Evolutionary conservation across 2,113 vertebrate genomes (phyloP).

Genomic region (Brachyhypopomus occidentalis): DNA sequence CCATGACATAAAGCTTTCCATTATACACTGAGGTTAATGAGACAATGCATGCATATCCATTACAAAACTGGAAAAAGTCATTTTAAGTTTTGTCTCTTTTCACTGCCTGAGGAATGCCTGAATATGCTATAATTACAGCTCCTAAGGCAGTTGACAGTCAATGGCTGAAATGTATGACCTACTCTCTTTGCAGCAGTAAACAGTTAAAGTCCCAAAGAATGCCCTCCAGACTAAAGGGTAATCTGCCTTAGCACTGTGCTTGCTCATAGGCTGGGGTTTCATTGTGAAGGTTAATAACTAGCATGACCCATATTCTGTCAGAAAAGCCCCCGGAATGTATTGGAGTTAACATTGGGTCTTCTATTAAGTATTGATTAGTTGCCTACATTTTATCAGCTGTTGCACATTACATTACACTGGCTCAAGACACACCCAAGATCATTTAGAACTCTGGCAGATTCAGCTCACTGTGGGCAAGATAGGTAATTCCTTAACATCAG

Average conservation of each 20-base stretch:
- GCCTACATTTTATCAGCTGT: too few relatives aligned
- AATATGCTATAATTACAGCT: not conserved
- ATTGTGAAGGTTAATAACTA: not conserved
- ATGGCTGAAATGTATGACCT: not conserved
- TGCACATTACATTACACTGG: too few relatives aligned
- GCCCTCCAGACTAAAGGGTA: conserved; percentile 1
- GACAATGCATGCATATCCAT: not conserved
- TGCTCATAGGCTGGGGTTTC: not conserved
- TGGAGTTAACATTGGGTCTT: too few relatives aligned
- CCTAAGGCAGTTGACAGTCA: not conserved
- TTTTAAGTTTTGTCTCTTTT: not conserved
- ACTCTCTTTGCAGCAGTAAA: not conserved
- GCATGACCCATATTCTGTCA: not conserved
- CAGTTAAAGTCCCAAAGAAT: not conserved
- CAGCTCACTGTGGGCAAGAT: too few relatives aligned
- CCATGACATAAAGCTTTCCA: too few relatives aligned
- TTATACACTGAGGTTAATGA: too few relatives aligned
- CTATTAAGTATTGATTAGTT: too few relatives aligned
- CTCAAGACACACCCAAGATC: too few relatives aligned
- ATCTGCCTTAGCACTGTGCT: not conserved
- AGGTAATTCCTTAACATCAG: too few relatives aligned
- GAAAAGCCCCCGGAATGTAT: not conserved
- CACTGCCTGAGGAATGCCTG: not conserved
- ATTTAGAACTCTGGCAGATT: too few relatives aligned
- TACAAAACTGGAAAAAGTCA: not conserved